phyloP scores from a whole-genome alignment of 2,113 vertebrate genomes.

The Choloepus hoffmanni region DNA sequence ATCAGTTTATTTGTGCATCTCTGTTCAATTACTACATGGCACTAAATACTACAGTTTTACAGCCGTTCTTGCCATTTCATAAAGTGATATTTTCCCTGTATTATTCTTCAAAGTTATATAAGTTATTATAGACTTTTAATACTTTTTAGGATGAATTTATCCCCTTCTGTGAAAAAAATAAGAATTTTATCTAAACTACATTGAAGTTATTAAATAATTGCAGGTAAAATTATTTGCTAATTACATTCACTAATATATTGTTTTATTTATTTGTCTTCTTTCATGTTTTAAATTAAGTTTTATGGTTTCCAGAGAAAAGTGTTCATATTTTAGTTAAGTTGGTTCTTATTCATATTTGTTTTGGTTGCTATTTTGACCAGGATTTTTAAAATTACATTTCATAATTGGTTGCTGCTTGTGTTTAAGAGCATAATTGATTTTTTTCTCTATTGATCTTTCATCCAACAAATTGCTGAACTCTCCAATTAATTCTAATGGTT shows the following conservation, averaged over 20 bases:
- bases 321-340: neutral
- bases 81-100: neutral
- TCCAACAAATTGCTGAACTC: neutral
- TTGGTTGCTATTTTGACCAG: neutral
- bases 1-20: neutral
- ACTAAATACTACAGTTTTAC: neutral
- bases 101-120: neutral
- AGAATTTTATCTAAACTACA: neutral
- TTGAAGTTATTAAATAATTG: neutral
- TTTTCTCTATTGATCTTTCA: neutral
- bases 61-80: neutral
- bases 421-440: neutral
- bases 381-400: neutral
- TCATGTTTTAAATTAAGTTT: neutral
- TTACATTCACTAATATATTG: no score
- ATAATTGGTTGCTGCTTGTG: neutral
- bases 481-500: neutral
- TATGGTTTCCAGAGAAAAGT: neutral
- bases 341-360: neutral
- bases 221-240: neutral
- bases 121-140: neutral
- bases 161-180: neutral
- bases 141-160: neutral
- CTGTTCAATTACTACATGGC: neutral
- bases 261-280: neutral